A percentile compares a stretch with the other conserved stretches of the same genome.
Evolutionary conservation across 2,113 vertebrate species (phyloP).

Genomic region (Lophochroa leadbeateri): DNA sequence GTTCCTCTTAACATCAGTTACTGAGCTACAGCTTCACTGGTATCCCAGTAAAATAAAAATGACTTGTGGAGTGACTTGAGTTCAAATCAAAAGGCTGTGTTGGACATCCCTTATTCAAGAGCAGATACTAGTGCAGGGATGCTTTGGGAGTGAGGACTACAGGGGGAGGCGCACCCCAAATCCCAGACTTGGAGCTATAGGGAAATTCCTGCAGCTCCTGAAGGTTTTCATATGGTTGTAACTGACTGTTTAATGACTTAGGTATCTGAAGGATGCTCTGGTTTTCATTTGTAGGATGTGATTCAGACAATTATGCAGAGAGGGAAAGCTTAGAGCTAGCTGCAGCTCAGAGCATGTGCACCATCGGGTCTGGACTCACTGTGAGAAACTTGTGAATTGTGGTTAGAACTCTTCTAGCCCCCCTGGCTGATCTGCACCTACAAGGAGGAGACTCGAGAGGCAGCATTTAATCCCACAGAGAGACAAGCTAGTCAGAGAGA

Average conservation of each 20-base stretch:
- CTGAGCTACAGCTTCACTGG: constrained; percentile 21
- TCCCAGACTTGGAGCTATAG: not conserved
- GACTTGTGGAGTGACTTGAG: constrained; percentile 37
- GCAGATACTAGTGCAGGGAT: rapidly evolving
- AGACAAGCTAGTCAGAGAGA: not conserved
- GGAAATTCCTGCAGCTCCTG: not conserved
- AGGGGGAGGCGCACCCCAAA: not conserved
- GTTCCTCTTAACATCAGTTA: constrained; percentile 62
- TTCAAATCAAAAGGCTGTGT: not conserved
- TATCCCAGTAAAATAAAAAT: constrained; percentile 60
- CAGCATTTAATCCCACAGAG: not conserved
- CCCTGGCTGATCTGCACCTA: not conserved
- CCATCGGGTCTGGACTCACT: rapidly evolving
- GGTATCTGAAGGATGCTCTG: not conserved
- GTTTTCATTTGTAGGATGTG: constrained; percentile 13
- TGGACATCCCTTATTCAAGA: not conserved
- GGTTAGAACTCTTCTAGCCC: not conserved
- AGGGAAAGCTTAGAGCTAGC: not conserved
- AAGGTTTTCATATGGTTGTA: not conserved
- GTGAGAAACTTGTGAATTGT: not conserved
- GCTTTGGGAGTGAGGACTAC: rapidly evolving
- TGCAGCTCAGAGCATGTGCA: not conserved
- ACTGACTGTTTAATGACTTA: not conserved
- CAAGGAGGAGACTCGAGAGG: not conserved
- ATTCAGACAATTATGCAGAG: not conserved